A percentile compares a stretch with the other conserved stretches of the same genome.
Conservation (phyloP, 2,888 invertebrate genomes). For the Erebia palarica region DNA sequence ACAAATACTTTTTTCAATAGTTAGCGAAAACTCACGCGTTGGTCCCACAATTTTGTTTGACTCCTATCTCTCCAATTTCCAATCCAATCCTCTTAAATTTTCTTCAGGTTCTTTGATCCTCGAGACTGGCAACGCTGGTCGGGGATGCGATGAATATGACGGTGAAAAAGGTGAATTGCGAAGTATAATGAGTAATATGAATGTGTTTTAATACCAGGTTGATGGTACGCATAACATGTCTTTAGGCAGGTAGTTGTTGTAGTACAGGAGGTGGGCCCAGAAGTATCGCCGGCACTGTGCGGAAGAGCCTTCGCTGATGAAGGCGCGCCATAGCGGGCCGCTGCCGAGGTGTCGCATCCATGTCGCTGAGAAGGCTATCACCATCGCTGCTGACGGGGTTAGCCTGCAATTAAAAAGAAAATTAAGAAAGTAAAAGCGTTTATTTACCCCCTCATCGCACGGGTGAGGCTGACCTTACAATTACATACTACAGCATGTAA, state of each 20-base stretch:
- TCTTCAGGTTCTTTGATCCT: too few species aligned
- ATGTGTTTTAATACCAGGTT: slow-evolving; percentile 55
- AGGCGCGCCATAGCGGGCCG: slow-evolving; percentile 64
- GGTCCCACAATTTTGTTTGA: too few species aligned
- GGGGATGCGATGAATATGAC: too few species aligned
- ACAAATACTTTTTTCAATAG: too few species aligned
- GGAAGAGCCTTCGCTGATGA: slow-evolving; percentile 54
- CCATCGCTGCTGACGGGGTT: slow-evolving; percentile 62
- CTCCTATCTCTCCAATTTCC: too few species aligned
- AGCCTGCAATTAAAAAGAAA: slow-evolving; percentile 49
- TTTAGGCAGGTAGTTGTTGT: slow-evolving; percentile 68
- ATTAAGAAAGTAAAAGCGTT: too few species aligned
- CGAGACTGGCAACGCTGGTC: too few species aligned
- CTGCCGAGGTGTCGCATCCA: slow-evolving; percentile 56
- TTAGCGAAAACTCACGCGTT: too few species aligned
- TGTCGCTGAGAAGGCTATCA: slow-evolving; percentile 58
- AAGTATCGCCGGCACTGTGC: slow-evolving; percentile 65
- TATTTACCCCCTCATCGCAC: too few species aligned
- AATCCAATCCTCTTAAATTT: too few species aligned
- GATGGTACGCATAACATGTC: slow-evolving; percentile 58
- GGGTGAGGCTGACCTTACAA: too few species aligned
- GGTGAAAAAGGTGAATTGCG: not conserved
- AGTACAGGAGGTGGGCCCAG: slow-evolving; percentile 71
- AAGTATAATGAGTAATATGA: not conserved
- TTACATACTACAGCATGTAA: too few species aligned